A percentile compares a stretch with the other conserved stretches of the same genome.
Evolutionary conservation across 1,140 invertebrate species (phyloP).

Genomic region (Papilio polyxenes): DNA sequence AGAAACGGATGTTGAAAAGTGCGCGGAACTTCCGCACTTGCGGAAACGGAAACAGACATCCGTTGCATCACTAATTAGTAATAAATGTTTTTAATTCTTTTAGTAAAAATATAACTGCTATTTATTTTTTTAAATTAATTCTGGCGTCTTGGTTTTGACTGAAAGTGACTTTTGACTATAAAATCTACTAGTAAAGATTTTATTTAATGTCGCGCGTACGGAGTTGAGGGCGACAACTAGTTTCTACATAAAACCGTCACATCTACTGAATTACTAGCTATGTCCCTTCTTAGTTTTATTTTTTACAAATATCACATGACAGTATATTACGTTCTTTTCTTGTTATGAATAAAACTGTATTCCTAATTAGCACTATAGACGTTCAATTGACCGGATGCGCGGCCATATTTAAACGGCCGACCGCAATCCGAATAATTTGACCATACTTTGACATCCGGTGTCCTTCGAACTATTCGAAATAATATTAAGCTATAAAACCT

Average conservation of each 20-base stretch:
- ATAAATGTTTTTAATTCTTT: not conserved
- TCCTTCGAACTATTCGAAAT: conserved; percentile 55
- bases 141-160: not conserved
- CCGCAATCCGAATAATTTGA: conserved; percentile 67
- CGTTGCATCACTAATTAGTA: too few relatives aligned
- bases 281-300: not conserved
- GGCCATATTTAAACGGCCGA: conserved; percentile 62
- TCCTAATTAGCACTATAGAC: conserved; percentile 57
- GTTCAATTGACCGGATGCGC: conserved; percentile 68
- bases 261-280: not conserved
- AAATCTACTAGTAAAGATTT: not conserved
- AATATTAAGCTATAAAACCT: conserved; percentile 33
- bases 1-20: too few relatives aligned
- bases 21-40: too few relatives aligned
- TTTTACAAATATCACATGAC: not conserved
- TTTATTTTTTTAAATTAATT: not conserved
- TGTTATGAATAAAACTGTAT: conserved; percentile 8
- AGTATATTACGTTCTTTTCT: not conserved
- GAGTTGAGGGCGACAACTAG: too few relatives aligned
- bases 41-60: too few relatives aligned
- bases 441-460: conserved; percentile 68
- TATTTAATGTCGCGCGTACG: too few relatives aligned
- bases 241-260: too few relatives aligned
- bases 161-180: not conserved
- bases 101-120: not conserved